Base-by-base conservation (phyloP, 1,140 invertebrate species). In the Eciton burchellii region DNA sequence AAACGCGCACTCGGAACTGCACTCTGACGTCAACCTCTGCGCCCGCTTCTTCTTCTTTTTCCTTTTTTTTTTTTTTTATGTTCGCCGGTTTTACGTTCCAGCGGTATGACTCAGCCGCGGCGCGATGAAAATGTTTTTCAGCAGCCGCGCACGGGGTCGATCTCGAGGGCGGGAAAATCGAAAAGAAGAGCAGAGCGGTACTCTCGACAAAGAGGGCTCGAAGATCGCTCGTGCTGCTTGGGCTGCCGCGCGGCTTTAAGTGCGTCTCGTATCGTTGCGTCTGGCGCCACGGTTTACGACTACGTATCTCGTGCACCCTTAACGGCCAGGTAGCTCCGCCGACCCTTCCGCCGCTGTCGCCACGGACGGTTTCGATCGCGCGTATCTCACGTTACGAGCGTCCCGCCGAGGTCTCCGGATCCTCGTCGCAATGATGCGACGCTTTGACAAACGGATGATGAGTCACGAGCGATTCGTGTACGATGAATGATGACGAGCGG, bases 221-320 rank as follows among this genome's bases (percentile, higher is more conserved):
- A 56, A 6, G 5, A 14, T 35, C 35, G 35, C 35, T 35, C 35
- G 35, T 43, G 63, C 29, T 54, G 1, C 26, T 24, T 35, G 54
- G n/a, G 9, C 14, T 63, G 52, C 41, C 29, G 45, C 72, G 72
- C 57, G 60, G 49, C 56, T 41, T 81, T 72, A 60, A 60, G 56
- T 81, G 70, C 43, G 43, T 82, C 21, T 70, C 57, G 56, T 82
- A 73, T 84, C 65, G 63, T 72, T 60, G 63, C 62, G 84, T 84
- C 82, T 88, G 89, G 89, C 90, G 88, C 89, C 90, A 90, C 82
- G 21, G 82, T 89, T 90, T 90, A 89, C 84, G 86, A 91, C 52
- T 35, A 71, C 70, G 71, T 63, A 77, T 85, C 81, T 84, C 84
- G 60, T 81, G 47, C 47, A 68, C 60, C 52, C 45, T 68, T 12